These are phyloP conservation scores for Cerceris rybyensis DNA, from an alignment of 2,888 invertebrate genomes.

Conservation along the genomic window DNA sequence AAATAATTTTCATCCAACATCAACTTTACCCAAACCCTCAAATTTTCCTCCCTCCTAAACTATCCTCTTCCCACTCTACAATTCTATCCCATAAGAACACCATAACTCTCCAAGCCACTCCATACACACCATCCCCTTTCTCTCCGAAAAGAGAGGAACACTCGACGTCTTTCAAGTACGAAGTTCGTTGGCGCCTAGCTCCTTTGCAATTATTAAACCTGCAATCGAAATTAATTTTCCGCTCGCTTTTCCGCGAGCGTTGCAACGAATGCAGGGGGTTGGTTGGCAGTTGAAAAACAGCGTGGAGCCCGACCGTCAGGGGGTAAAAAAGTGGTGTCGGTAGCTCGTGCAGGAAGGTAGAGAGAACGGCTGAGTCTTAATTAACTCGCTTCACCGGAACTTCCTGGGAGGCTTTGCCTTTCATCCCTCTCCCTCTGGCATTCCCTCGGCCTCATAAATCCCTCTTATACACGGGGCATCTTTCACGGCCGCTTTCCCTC, in stretches of 20 bases:
- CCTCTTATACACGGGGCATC: constrained; percentile 65
- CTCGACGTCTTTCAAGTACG: neutral
- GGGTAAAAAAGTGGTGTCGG: constrained; percentile 47
- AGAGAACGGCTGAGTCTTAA: constrained; percentile 63
- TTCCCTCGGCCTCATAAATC: constrained; percentile 62
- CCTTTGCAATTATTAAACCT: neutral
- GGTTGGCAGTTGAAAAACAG: constrained; percentile 39
- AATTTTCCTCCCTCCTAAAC: too few relatives aligned
- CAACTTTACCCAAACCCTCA: too few relatives aligned
- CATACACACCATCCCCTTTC: neutral
- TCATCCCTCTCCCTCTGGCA: constrained; percentile 29
- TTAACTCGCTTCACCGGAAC: constrained; percentile 70
- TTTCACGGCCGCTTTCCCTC: constrained; percentile 54
- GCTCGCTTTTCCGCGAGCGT: neutral
- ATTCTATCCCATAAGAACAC: too few relatives aligned
- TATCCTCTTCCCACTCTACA: too few relatives aligned
- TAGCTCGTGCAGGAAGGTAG: constrained; percentile 23
- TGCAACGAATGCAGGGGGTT: constrained; percentile 29
- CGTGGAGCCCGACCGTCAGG: constrained; percentile 4
- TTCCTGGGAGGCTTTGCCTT: constrained; percentile 52
- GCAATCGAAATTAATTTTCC: neutral
- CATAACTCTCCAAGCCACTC: too few relatives aligned
- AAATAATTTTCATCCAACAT: too few relatives aligned
- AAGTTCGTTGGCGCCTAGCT: neutral
- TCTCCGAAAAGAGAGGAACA: neutral